phyloP scores from a whole-genome alignment of 2,113 vertebrate species.

The Chaetodon trifascialis region DNA sequence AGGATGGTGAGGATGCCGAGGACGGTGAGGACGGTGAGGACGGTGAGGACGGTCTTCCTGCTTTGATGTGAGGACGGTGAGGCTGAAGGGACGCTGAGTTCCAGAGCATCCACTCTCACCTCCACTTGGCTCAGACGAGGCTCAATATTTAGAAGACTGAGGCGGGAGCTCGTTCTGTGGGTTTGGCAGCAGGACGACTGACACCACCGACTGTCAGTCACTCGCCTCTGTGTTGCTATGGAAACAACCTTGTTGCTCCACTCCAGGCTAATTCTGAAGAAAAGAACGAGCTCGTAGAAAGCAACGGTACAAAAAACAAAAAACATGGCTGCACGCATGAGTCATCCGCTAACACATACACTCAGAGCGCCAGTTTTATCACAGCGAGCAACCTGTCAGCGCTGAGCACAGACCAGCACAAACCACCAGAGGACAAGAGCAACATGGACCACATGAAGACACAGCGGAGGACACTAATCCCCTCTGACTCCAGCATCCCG shows the following conservation, averaged over 20 bases:
- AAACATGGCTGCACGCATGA: conserved; percentile 69
- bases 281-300: conserved; percentile 57
- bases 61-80: conserved; percentile 48
- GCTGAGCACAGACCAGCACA: conserved; percentile 6
- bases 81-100: conserved; percentile 26
- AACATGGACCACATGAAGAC: too few relatives aligned
- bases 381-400: conserved; percentile 52
- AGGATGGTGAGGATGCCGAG: too few relatives aligned
- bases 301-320: conserved; percentile 20
- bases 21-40: too few relatives aligned
- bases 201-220: conserved; percentile 69
- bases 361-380: conserved; percentile 56
- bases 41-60: conserved; percentile 31
- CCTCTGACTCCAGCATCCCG: conserved; percentile 19
- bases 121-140: conserved; percentile 47
- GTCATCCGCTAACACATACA: conserved; percentile 74
- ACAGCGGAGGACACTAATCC: conserved; percentile 25
- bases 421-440: too few relatives aligned
- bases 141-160: conserved; percentile 66
- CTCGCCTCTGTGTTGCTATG: conserved; percentile 68
- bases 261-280: conserved; percentile 63
- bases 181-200: conserved; percentile 58
- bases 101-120: conserved; percentile 55
- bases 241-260: conserved; percentile 78
- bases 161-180: conserved; percentile 51